A percentile compares a stretch with the other conserved stretches of the same genome.
Conservation (phyloP, 2,797 vertebrate genomes). For the Anisognathus igniventris region DNA sequence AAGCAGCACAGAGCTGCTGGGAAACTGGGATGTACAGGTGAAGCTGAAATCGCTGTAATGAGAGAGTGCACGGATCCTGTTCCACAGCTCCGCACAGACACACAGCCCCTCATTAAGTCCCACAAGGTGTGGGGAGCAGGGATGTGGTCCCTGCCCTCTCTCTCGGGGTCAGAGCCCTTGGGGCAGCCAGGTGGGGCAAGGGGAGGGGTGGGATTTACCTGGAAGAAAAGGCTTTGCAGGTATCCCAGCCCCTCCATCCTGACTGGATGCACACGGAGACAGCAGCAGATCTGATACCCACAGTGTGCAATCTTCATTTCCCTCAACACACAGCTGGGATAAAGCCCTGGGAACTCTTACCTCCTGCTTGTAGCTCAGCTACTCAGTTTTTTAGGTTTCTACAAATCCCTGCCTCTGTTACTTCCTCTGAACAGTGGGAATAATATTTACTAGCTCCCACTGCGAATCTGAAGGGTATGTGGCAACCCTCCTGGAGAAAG, state of each 20-base stretch:
- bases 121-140: neutral
- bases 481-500: conserved; percentile 20
- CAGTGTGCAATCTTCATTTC: accelerated
- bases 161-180: neutral
- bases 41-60: neutral
- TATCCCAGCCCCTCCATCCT: neutral
- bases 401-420: neutral
- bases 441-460: neutral
- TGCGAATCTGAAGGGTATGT: neutral
- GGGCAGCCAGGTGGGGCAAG: neutral
- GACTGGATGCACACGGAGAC: accelerated
- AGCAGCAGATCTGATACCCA: accelerated
- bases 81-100: accelerated
- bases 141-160: neutral
- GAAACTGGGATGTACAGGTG: accelerated
- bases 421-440: neutral
- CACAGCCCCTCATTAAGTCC: neutral
- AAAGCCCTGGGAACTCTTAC: neutral
- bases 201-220: neutral
- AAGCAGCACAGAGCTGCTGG: neutral
- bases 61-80: neutral
- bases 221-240: neutral
- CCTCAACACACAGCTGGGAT: accelerated
- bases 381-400: neutral
- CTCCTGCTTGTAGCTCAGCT: neutral